These are phyloP conservation scores for Pagetopsis macropterus DNA, from an alignment of 2,797 vertebrate genomes.

Conservation along the genomic window DNA sequence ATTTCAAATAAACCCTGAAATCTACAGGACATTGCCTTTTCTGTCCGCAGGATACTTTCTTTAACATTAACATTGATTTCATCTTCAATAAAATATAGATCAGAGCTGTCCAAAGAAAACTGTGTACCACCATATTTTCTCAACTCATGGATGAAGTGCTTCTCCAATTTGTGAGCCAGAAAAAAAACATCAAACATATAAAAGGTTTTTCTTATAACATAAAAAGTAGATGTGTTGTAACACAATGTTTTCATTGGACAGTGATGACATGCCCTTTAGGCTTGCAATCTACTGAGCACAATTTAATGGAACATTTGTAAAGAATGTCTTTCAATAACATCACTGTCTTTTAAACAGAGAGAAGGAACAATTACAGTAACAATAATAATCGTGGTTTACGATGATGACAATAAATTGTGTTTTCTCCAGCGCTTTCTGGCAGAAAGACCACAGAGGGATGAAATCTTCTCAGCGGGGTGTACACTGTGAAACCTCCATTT, in stretches of 20 bases:
- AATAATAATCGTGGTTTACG: conserved; percentile 12
- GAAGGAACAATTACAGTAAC: background rate
- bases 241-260: background rate
- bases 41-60: background rate
- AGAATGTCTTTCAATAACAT: background rate
- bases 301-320: background rate
- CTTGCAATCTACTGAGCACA: background rate
- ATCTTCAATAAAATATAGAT: background rate
- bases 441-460: conserved; percentile 44
- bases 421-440: conserved; percentile 36
- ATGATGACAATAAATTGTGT: conserved; percentile 24
- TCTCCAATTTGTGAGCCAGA: background rate
- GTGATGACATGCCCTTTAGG: background rate
- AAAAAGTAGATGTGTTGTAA: background rate
- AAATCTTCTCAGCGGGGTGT: conserved; percentile 47
- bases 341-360: background rate
- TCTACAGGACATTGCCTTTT: background rate
- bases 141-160: background rate
- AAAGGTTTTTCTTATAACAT: background rate
- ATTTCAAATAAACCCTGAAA: conserved; percentile 1
- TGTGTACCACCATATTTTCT: background rate
- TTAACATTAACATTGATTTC: background rate
- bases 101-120: background rate
- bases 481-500: conserved; percentile 42
- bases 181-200: background rate